phyloP scores from a whole-genome alignment of 2,797 vertebrate genomes.

The Sebastes kiyomatsui region DNA sequence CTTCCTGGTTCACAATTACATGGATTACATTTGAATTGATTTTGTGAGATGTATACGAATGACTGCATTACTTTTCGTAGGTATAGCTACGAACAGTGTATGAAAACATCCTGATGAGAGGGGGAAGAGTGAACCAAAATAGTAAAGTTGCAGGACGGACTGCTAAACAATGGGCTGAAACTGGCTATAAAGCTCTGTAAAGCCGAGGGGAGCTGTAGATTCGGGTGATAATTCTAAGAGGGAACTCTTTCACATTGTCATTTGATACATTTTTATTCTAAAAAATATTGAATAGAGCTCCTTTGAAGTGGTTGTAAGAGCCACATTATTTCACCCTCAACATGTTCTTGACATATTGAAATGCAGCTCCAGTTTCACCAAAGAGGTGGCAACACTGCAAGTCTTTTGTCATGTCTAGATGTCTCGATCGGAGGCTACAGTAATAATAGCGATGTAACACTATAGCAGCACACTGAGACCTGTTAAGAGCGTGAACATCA shows the following conservation, averaged over 20 bases:
- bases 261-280: background rate
- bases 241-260: background rate
- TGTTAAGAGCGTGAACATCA: constrained; percentile 52
- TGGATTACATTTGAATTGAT: too few species aligned
- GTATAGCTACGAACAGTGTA: too few species aligned
- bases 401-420: constrained; percentile 60
- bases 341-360: constrained; percentile 20
- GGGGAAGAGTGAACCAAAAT: background rate
- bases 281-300: background rate
- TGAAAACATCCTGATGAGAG: background rate
- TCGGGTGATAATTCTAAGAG: background rate
- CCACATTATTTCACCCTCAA: constrained; percentile 8
- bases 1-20: too few species aligned
- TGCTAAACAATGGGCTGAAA: background rate
- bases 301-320: constrained; percentile 20
- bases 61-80: too few species aligned
- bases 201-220: background rate
- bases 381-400: constrained; percentile 36
- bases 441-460: constrained; percentile 67
- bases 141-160: background rate
- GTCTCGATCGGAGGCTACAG: constrained; percentile 56
- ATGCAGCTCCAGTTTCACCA: constrained; percentile 45
- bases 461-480: constrained; percentile 53
- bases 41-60: too few species aligned
- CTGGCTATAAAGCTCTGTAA: background rate